Base-by-base conservation (phyloP, 2,888 invertebrate genomes). In the Nomada fabriciana region DNA sequence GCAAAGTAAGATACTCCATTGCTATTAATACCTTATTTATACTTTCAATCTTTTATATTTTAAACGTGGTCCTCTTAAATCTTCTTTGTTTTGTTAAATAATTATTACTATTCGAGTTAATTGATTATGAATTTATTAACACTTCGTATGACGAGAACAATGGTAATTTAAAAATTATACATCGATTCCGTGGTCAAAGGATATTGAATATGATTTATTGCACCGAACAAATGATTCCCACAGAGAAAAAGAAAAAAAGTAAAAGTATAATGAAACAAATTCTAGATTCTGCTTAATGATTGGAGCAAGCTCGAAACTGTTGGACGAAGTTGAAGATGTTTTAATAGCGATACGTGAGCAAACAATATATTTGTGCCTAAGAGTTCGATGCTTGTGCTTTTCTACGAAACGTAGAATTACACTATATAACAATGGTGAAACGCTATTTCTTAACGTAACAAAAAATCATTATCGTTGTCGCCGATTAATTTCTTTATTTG, bases 271-370 rank as follows among this genome's bases (percentile, higher is more conserved):
- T 18, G 5, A 43, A 13, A 23, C 3, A 52, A 20, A 50, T 64
- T 80, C 73, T 50, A 25, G 80, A 59, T 73, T 73, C 67, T 60
- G 52, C 23, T 64, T 61, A 23, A 50, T 13, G 68, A 72, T 61
- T 42, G 36, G 63, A 72, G 23, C 81, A 76, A 68, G 81, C 81
- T 82, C 82, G 82, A 82, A 81, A 69, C 71, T 42, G 81, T 72
- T 72, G 43, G 72, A 67, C 68, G 59, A 70, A 55, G 57, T 75
- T 74, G 23, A 18, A 18, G 25, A n/a, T 47, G 42, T 55, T 52
- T 52, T 20, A 43, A 23, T 59, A 25, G 13, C 52, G 29, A 61
- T 20, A 60, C 20, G 50, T 20, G 53, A 63, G 50, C 47, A 42
- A 53, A 74, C 65, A 80, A 67, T 43, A 68, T 70, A 63, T 61